Percentiles rank a stretch among this genome's conserved stretches.
Conservation (phyloP, 1,140 invertebrate species). For the Aphelenchoides besseyi region DNA sequence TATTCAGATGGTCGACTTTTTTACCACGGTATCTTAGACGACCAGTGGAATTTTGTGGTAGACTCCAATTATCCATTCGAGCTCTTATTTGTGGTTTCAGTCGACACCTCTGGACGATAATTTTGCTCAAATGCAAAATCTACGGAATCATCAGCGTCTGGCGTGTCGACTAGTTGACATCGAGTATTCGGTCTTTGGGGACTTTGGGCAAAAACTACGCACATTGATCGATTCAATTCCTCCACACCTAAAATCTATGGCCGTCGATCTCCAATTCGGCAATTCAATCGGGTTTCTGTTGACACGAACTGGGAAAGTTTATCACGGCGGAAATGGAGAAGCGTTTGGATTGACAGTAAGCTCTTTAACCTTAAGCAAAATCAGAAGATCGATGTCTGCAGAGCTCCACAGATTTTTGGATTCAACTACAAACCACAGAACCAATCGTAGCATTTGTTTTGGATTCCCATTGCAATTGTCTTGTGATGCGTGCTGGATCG, state of each 20-base stretch:
- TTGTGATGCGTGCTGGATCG: conserved; percentile 55
- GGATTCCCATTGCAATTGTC: conserved; percentile 33
- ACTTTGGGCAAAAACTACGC: conserved; percentile 22
- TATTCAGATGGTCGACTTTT: conserved; percentile 53
- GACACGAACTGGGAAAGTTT: conserved; percentile 55
- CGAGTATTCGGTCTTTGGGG: conserved; percentile 45
- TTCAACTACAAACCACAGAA: conserved; percentile 49
- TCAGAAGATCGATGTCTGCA: conserved; percentile 13
- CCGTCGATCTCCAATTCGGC: conserved; percentile 51
- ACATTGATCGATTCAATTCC: conserved; percentile 34
- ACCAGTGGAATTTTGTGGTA: conserved; percentile 44
- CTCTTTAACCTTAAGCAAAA: neutral
- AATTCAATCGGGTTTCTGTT: conserved; percentile 53
- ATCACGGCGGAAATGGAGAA: conserved; percentile 52
- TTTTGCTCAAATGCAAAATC: conserved; percentile 32
- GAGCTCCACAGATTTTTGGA: conserved; percentile 47
- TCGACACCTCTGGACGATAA: conserved; percentile 43
- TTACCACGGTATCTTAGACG: conserved; percentile 42
- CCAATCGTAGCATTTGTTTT: conserved; percentile 50
- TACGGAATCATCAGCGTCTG: conserved; percentile 21
- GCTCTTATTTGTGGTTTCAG: neutral
- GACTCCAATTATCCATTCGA: neutral
- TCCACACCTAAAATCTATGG: conserved; percentile 20
- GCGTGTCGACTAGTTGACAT: conserved; percentile 48
- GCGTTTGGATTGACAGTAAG: conserved; percentile 44